Evolutionary conservation across 2,888 invertebrate species (phyloP).

Genomic region (Chrysotoxum bicinctum): DNA sequence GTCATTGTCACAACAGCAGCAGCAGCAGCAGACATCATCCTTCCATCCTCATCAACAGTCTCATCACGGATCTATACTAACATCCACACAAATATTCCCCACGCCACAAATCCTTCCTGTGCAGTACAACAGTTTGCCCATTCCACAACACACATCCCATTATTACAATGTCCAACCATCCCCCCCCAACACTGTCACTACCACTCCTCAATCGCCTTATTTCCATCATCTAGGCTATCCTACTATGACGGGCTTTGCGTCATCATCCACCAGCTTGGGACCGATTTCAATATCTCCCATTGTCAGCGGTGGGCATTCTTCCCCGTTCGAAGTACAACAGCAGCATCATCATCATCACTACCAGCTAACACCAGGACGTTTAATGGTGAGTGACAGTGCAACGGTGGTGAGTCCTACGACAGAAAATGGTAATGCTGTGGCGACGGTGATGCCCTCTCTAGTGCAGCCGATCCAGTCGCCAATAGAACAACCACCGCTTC

Average conservation of each 20-base stretch:
- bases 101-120: conserved; percentile 81
- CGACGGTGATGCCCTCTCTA: conserved; percentile 34
- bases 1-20: conserved; percentile 56
- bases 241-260: conserved; percentile 55
- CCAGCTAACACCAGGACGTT: conserved; percentile 74
- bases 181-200: conserved; percentile 42
- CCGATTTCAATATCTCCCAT: conserved; percentile 72
- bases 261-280: conserved; percentile 52
- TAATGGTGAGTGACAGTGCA: conserved; percentile 80
- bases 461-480: conserved; percentile 46
- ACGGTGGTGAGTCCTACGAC: conserved; percentile 63
- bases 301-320: conserved; percentile 35
- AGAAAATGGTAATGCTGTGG: conserved; percentile 73
- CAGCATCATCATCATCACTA: conserved; percentile 72
- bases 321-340: conserved; percentile 65
- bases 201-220: conserved; percentile 41
- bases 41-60: conserved; percentile 1
- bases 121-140: conserved; percentile 80
- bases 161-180: conserved; percentile 71
- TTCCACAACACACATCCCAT: conserved; percentile 79
- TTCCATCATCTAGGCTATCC: conserved; percentile 62
- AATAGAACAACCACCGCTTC: conserved; percentile 20
- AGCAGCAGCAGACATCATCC: conserved; percentile 31
- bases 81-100: conserved; percentile 81
- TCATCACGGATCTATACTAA: conserved; percentile 69